Evolutionary conservation across 1,140 invertebrate genomes (phyloP), one percentile per base, ranked within the genome.

Genomic region (Asobara japonica): DNA sequence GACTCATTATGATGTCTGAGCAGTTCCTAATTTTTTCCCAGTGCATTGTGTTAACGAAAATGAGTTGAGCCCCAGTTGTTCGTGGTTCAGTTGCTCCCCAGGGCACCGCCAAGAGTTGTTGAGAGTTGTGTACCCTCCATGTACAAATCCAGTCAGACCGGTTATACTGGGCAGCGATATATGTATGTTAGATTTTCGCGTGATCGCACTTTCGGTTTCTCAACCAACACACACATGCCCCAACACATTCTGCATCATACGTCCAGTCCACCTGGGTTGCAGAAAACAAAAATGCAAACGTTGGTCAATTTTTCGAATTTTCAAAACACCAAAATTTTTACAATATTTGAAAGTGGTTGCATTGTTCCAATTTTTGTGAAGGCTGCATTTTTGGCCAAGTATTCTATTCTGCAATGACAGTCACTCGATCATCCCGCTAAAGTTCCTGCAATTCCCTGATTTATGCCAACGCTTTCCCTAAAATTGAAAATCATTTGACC

Each of bases 121-220:
- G 38, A 41, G 36, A 69, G 30, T 65, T 45, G 70, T 64, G 27
- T 64, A 29, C 31, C 62, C 48, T 48, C 60, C 74, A 74, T 68
- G 75, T 75, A 65, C 82, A 81, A 84, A 88, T 87, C 86, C 86
- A 82, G 86, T 88, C 81, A 86, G 85, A 88, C 86, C 86, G 86
- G 86, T 88, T 88, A 81, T 80, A 80, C 68, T n/a, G n/a, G 67
- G 62, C 36, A 82, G n/a, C n/a, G n/a, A n/a, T n/a, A n/a, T n/a
- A 82, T 82, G 84, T n/a, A 86, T 84, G 85, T 87, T 88, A 88
- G 86, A 88, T 88, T 88, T 88, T 88, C 86, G 86, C 85, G 86
- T 86, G 86, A 85, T 88, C 85, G 86, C 86, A 88, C 86, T 88
- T 88, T 88, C 86, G 84, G 86, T 87, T 88, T 88, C 86, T 70